Evolutionary conservation across 2,797 vertebrate species (phyloP).

Genomic region (Rachycentron canadum): DNA sequence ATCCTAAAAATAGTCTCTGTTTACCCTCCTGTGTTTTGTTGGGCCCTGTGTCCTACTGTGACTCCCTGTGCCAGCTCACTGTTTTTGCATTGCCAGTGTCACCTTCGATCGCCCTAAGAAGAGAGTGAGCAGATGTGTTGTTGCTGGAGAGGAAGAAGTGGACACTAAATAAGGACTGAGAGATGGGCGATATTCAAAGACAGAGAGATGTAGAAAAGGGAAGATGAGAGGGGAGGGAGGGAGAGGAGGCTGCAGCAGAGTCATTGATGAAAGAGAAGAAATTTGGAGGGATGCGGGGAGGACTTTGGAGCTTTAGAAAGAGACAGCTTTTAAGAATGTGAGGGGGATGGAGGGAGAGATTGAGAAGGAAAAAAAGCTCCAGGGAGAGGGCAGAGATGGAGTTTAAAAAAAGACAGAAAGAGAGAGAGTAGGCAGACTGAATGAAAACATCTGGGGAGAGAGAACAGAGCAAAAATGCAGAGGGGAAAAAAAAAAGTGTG

Average conservation of each 20-base stretch:
- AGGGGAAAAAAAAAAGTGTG: conserved; percentile 50
- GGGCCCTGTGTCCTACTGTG: conserved; percentile 68
- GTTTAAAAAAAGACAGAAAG: conserved; percentile 26
- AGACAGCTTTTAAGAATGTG: conserved; percentile 72
- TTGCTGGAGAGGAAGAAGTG: conserved; percentile 40
- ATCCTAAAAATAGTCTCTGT: conserved; percentile 73
- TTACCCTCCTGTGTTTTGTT: conserved; percentile 63
- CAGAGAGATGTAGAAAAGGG: conserved; percentile 15
- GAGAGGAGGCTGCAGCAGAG: conserved; percentile 39
- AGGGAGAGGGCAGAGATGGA: conserved; percentile 62
- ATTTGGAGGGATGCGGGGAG: conserved; percentile 44
- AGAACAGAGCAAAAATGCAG: conserved; percentile 29
- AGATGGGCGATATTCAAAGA: conserved; percentile 42
- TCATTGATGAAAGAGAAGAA: conserved; percentile 58
- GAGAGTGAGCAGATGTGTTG: conserved; percentile 43
- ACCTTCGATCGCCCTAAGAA: conserved; percentile 57
- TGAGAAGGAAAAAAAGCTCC: conserved; percentile 53
- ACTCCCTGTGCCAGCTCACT: conserved; percentile 61
- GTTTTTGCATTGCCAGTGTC: conserved; percentile 69
- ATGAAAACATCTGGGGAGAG: conserved; percentile 60
- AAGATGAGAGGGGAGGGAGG: conserved; percentile 23
- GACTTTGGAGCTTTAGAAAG: conserved; percentile 59
- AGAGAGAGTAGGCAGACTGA: conserved; percentile 39
- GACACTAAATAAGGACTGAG: conserved; percentile 18
- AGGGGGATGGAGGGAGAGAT: conserved; percentile 48